Percentiles rank a stretch among this genome's conserved stretches.
These are phyloP conservation scores for Atta colombica DNA, from an alignment of 1,140 invertebrate genomes.

Conservation along the genomic window DNA sequence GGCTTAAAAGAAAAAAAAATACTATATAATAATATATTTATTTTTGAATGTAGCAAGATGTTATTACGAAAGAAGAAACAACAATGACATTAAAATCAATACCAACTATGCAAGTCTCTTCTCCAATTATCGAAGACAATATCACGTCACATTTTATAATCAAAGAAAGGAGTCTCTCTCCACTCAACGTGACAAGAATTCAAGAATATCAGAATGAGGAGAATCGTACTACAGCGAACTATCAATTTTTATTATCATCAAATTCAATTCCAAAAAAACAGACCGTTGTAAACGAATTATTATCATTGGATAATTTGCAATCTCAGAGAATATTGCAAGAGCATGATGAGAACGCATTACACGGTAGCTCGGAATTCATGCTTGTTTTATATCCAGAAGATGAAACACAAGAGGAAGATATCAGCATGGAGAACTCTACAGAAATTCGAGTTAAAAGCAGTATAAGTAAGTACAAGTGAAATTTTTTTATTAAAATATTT, in stretches of 20 bases:
- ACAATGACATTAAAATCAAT: neutral
- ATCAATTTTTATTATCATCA: neutral
- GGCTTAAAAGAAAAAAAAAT: neutral
- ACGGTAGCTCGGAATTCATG: constrained; percentile 92
- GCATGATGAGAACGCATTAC: constrained; percentile 79
- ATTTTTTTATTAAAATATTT: neutral
- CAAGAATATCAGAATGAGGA: constrained; percentile 58
- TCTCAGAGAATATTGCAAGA: constrained; percentile 63
- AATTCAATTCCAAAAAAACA: constrained; percentile 63
- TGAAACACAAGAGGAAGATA: constrained; percentile 74
- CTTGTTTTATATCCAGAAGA: constrained; percentile 91
- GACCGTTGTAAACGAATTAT: constrained; percentile 32
- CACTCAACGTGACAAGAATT: constrained; percentile 60
- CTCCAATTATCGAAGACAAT: constrained; percentile 54
- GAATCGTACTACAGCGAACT: neutral
- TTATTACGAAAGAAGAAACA: constrained; percentile 42
- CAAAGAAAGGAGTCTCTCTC: constrained; percentile 72
- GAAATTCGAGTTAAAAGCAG: neutral
- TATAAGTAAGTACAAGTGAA: constrained; percentile 16
- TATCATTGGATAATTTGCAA: neutral
- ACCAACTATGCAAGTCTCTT: constrained; percentile 18
- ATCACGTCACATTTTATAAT: constrained; percentile 32
- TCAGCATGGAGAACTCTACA: neutral
- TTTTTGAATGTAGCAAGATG: constrained; percentile 27
- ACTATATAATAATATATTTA: neutral